Percentiles rank a stretch among this genome's conserved stretches.
These are phyloP conservation scores for Eulimnadia texana DNA, from an alignment of 1,140 invertebrate species.

Conservation along the genomic window DNA sequence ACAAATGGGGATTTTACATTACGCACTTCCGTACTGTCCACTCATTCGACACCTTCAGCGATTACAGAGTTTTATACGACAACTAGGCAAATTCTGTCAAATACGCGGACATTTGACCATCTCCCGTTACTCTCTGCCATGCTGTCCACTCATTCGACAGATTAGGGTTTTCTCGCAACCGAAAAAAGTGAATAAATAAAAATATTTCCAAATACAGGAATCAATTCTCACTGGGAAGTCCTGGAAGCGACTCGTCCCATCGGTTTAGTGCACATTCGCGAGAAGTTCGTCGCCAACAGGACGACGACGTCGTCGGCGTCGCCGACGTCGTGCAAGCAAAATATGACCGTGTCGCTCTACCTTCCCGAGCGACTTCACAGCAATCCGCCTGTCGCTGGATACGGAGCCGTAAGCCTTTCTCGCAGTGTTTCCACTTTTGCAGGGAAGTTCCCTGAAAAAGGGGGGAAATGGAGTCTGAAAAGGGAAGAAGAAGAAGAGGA, in stretches of 20 bases:
- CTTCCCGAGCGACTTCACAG: constrained; percentile 23
- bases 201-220: too few relatives aligned
- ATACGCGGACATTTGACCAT: too few relatives aligned
- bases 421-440: too few relatives aligned
- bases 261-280: constrained; percentile 22
- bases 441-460: too few relatives aligned
- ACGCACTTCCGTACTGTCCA: too few relatives aligned
- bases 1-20: too few relatives aligned
- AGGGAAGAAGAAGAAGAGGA: too few relatives aligned
- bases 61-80: too few relatives aligned
- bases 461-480: too few relatives aligned
- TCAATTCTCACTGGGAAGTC: constrained; percentile 26
- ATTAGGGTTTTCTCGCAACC: neutral
- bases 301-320: neutral
- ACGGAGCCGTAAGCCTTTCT: constrained; percentile 22
- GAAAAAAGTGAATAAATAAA: too few relatives aligned
- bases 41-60: too few relatives aligned
- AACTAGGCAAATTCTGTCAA: too few relatives aligned
- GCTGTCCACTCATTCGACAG: neutral
- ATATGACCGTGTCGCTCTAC: constrained; percentile 24
- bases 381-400: constrained; percentile 23
- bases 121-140: neutral
- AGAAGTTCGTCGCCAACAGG: constrained; percentile 14
- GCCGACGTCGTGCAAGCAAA: constrained; percentile 20
- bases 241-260: constrained; percentile 25